Base-by-base conservation (phyloP, 2,797 vertebrate genomes). In the Gymnothorax javanicus region DNA sequence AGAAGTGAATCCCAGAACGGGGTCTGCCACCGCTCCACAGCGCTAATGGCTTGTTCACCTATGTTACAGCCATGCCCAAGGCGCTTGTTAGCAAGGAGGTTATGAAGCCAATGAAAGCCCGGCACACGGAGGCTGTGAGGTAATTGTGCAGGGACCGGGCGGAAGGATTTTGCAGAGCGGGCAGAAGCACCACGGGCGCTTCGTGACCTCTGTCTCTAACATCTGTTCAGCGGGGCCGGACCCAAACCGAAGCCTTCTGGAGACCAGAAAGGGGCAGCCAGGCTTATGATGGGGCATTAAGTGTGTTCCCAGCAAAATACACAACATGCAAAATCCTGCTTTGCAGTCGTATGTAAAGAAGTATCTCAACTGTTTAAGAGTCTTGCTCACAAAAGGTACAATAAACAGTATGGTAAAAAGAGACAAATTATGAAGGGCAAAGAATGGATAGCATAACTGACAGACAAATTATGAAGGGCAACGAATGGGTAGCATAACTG, bases 151-250 rank as follows among this genome's bases (percentile, higher is more conserved):
- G 88, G 77, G 84, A 90, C 84, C 86, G 88, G 87, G 85, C 87
- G 87, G 89, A 91, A 90, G 90, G 89, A 89, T 87, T 91, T 89
- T 89, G 82, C 90, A 87, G 89, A 88, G 91, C 88, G 87, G 88
- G 89, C 89, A 91, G 86, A 88, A 88, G 89, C 91, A 90, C 92
- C 91, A 88, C 85, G 82, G 90, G 91, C 88, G 82, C 87, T 89
- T 82, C 25, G 52, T 90, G 91, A 93, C 91, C 89, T 92, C 89
- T 90, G 91, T 90, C 85, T 91, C 85, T 33, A 93, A 91, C 92
- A 93, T 93, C 91, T 93, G 93, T 91, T 93, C 88, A 57, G 88
- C 71, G 88, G 84, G 90, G 89, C 87, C 88, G 90, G 82, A 87
- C 86, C 88, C 86, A 89, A 90, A 83, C 88, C 59, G 15, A 59